These are phyloP conservation scores for Epinephelus fuscoguttatus DNA, from an alignment of 2,113 vertebrate genomes.

Conservation along the genomic window DNA sequence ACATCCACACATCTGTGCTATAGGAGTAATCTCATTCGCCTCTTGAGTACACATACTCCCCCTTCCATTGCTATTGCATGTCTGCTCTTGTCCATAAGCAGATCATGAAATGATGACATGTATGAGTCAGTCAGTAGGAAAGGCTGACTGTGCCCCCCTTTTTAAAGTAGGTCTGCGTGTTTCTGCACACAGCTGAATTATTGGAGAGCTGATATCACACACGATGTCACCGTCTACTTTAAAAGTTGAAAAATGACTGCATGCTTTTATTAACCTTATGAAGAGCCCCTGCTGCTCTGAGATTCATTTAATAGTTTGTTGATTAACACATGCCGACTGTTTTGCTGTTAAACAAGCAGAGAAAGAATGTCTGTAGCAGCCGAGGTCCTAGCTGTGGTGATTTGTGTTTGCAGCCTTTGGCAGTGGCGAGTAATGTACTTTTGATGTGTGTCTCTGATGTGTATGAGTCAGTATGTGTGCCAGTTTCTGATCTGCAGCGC, in stretches of 20 bases:
- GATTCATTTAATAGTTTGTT: neutral
- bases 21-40: constrained; percentile 5
- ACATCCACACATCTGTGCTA: neutral
- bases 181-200: constrained; percentile 19
- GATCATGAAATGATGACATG: constrained; percentile 46
- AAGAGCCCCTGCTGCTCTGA: neutral
- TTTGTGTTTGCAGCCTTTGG: constrained; percentile 43
- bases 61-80: constrained; percentile 45
- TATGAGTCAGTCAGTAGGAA: constrained; percentile 42
- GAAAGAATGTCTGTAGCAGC: constrained; percentile 12
- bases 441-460: constrained; percentile 48
- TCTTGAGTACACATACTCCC: neutral
- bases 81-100: constrained; percentile 51
- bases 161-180: neutral
- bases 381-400: constrained; percentile 19
- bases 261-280: neutral
- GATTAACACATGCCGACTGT: constrained; percentile 22
- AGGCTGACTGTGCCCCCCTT: constrained; percentile 7
- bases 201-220: neutral
- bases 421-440: constrained; percentile 14
- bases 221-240: neutral
- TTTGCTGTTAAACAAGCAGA: constrained; percentile 31
- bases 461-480: constrained; percentile 47
- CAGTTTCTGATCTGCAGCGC: constrained; percentile 42
- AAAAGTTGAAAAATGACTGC: neutral